Evolutionary conservation across 2,113 vertebrate genomes (phyloP), one percentile per base, ranked within the genome.

Genomic region (Rhipidura dahli): DNA sequence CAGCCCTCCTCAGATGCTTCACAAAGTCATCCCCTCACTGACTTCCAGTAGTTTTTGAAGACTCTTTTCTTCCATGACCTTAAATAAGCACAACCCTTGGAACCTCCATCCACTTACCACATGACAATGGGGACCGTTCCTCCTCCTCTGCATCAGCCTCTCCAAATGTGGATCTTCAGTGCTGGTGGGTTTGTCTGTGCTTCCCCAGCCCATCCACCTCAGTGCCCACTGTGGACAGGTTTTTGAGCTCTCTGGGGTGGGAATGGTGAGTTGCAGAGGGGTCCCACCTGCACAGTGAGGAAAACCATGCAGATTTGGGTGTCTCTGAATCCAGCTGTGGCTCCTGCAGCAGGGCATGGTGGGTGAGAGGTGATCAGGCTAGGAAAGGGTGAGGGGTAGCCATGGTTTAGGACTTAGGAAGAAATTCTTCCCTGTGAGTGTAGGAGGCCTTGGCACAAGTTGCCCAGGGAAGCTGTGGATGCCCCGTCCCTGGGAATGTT

Each of bases 261-360:
- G 63, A 72, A 11, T 0, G 1, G 16, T 1, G 27, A 47, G 20
- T 6, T 42, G 19, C 27, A 57, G 20, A 42, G 53, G 20, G 35
- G 21, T 79, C 28, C 26, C 49, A 47, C 26, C 42, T 50, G 13
- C 6, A 0, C 50, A 1, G 0, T 20, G 93, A 61, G 37, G n/a
- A 53, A 12, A 4, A 4, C 1, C 40, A 22, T 0, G 0, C 4
- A 24, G 47, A 16, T 76, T 39, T 83, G 49, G 19, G 60, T 42
- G 30, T 42, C 26, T 78, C 33, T 75, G 65, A 28, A 18, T 20
- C 23, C 51, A 63, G 26, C 42, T 70, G 42, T 15, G 53, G n/a
- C 42, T 45, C 17, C 61, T 75, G 63, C 26, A 35, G 59, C 54
- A 66, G 59, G 54, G 3, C 13, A 1, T 2, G 40, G 28, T 30